Evolutionary conservation across 2,113 vertebrate species (phyloP).

Genomic region (Campylorhamphus procurvoides): DNA sequence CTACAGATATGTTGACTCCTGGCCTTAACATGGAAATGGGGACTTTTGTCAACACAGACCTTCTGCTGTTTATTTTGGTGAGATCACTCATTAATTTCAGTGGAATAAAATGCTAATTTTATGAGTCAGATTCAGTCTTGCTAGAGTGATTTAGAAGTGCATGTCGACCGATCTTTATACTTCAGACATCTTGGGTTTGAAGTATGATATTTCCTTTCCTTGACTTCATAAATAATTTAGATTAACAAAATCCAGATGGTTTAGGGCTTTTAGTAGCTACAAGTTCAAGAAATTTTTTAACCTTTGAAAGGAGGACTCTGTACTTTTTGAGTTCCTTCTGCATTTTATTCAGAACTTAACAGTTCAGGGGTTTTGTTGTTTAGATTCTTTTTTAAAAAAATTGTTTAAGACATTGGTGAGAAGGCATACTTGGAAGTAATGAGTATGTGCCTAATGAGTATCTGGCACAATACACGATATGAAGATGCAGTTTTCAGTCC

Average conservation of each 20-base stretch:
- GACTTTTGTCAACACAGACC: background rate
- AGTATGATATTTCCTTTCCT: background rate
- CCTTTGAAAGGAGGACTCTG: background rate
- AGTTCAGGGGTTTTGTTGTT: background rate
- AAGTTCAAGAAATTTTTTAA: background rate
- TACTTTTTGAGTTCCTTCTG: background rate
- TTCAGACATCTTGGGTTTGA: background rate
- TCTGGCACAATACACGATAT: background rate
- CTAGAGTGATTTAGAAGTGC: background rate
- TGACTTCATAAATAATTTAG: slow-evolving; percentile 7
- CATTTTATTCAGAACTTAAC: background rate
- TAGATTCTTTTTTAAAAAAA: background rate
- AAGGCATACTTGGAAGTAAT: background rate
- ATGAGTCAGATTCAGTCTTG: background rate
- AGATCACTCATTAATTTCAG: background rate
- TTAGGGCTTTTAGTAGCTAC: background rate
- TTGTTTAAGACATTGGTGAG: background rate
- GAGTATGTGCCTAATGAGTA: background rate
- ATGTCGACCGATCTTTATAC: rapidly evolving
- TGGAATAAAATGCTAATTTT: background rate
- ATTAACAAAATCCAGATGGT: slow-evolving; percentile 24
- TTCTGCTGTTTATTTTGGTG: slow-evolving; percentile 4
- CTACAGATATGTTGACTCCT: background rate
- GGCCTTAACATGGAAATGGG: background rate
- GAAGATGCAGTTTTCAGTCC: background rate